Evolutionary conservation across 2,113 vertebrate genomes (phyloP).

Genomic region (Syrmaticus mikado): DNA sequence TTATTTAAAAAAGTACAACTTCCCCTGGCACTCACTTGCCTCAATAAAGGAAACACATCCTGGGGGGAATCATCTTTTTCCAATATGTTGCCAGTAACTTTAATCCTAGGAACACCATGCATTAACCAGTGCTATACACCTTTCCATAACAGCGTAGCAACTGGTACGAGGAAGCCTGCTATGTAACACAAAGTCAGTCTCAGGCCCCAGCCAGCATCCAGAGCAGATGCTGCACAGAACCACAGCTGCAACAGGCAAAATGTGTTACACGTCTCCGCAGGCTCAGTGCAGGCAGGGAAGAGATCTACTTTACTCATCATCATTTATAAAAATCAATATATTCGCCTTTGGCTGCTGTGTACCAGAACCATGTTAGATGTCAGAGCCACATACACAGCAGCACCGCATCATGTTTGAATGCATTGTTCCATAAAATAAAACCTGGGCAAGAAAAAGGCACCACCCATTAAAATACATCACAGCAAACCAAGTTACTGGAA

Average conservation of each 20-base stretch:
- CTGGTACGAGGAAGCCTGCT: background rate
- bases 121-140: constrained; percentile 3
- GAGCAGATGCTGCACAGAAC: constrained; percentile 23
- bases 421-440: constrained; percentile 42
- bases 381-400: background rate
- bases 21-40: background rate
- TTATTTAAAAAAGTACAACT: background rate
- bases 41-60: constrained; percentile 7
- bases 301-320: constrained; percentile 44
- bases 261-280: constrained; percentile 39
- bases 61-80: background rate
- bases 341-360: constrained; percentile 29
- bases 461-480: constrained; percentile 36
- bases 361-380: constrained; percentile 13
- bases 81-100: background rate
- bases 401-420: constrained; percentile 25
- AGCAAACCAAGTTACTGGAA: background rate
- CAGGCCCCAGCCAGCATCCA: background rate
- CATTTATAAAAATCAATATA: constrained; percentile 66
- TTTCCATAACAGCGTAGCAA: background rate
- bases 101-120: background rate
- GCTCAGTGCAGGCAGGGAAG: background rate
- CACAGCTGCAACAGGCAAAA: constrained; percentile 4
- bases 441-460: background rate
- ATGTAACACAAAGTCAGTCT: background rate